These are phyloP conservation scores for Myotis myotis DNA, from an alignment of 2,797 vertebrate species.

Conservation along the genomic window DNA sequence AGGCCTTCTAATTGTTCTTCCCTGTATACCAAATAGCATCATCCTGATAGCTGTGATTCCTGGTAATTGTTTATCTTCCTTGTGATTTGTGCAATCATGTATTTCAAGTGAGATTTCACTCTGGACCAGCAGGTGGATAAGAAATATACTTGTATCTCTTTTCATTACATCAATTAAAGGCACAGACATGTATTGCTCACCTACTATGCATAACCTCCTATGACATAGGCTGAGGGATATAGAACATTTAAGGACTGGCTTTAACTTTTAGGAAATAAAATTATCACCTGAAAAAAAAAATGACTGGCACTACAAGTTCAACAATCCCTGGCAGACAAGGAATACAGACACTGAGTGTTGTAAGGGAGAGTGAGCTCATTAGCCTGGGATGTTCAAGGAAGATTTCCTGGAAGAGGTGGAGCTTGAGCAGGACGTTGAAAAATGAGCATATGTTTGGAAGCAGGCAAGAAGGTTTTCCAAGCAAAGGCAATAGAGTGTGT, in stretches of 20 bases:
- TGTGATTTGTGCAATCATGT: not conserved
- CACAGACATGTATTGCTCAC: not conserved
- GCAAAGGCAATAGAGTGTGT: not conserved
- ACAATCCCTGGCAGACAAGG: not conserved
- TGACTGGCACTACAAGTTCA: not conserved
- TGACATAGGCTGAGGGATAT: not conserved
- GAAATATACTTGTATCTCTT: not conserved
- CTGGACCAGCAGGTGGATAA: not conserved
- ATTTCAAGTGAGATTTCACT: not conserved
- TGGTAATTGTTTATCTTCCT: not conserved
- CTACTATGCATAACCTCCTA: not conserved
- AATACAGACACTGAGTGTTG: not conserved
- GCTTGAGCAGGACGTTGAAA: not conserved
- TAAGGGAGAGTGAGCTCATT: constrained; percentile 20
- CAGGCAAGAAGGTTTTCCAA: not conserved
- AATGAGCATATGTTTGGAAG: not conserved
- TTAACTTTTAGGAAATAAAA: constrained; percentile 35
- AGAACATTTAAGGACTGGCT: not conserved
- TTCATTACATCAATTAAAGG: constrained; percentile 1
- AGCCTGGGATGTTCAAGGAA: not conserved
- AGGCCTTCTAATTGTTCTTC: not conserved
- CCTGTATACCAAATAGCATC: not conserved
- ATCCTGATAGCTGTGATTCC: not conserved
- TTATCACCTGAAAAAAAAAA: not conserved
- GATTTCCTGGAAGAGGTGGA: constrained; percentile 57